A percentile compares a stretch with the other conserved stretches of the same genome.
These are phyloP conservation scores for Hozukius guyotensis DNA, from an alignment of 2,797 vertebrate species.

Conservation along the genomic window DNA sequence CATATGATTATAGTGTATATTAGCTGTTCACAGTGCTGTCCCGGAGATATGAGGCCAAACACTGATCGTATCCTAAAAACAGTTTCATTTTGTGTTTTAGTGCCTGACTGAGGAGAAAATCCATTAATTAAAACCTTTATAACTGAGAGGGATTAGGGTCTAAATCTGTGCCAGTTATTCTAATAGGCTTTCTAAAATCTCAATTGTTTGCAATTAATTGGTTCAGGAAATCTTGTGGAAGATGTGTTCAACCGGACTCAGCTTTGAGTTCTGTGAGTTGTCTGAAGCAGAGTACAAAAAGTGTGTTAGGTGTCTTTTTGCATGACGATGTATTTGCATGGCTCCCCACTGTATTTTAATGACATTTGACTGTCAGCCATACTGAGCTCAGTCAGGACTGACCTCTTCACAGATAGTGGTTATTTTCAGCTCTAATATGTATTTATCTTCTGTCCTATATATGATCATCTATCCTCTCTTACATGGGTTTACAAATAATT, in stretches of 20 bases:
- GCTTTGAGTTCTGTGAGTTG: neutral
- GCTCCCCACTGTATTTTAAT: slow-evolving; percentile 72
- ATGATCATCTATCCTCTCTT: neutral
- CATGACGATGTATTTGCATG: slow-evolving; percentile 72
- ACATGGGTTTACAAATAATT: neutral
- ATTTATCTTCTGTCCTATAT: neutral
- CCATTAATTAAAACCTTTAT: slow-evolving; percentile 3
- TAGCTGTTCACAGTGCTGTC: neutral
- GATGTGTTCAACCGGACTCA: neutral
- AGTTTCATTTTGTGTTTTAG: slow-evolving; percentile 8
- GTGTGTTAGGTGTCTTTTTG: slow-evolving; percentile 45
- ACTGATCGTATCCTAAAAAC: neutral
- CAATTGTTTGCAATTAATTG: slow-evolving; percentile 28
- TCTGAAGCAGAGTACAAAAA: slow-evolving; percentile 6
- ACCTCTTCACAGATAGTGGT: slow-evolving; percentile 25
- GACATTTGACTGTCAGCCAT: slow-evolving; percentile 70
- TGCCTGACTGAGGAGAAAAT: neutral
- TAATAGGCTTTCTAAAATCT: slow-evolving; percentile 14
- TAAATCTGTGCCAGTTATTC: slow-evolving; percentile 23
- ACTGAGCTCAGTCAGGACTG: slow-evolving; percentile 3
- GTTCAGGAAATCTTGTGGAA: slow-evolving; percentile 13
- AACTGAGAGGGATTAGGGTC: slow-evolving; percentile 22
- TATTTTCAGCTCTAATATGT: neutral
- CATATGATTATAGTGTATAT: neutral
- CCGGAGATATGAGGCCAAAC: neutral